phyloP scores from a whole-genome alignment of 2,797 vertebrate genomes.

The Adrianichthys oophorus region DNA sequence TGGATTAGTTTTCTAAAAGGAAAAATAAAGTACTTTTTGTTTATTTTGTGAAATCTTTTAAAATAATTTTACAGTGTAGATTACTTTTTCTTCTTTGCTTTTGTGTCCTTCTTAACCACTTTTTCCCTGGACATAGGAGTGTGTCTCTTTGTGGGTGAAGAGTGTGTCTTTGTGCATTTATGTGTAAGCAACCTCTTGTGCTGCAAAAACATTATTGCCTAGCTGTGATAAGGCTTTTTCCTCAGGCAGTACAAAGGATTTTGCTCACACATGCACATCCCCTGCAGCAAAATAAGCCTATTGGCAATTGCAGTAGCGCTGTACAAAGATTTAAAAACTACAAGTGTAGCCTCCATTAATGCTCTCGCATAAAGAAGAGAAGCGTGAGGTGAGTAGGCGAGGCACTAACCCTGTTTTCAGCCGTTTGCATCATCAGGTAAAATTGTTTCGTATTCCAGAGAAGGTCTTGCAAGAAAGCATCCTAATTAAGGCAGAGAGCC shows the following conservation, averaged over 20 bases:
- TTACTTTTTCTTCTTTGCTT: conserved; percentile 19
- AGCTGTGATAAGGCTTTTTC: conserved; percentile 63
- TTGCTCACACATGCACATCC: conserved; percentile 64
- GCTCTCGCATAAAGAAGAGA: conserved; percentile 40
- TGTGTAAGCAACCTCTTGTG: conserved; percentile 20
- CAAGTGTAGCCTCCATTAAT: conserved; percentile 50
- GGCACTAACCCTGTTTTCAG: conserved; percentile 58
- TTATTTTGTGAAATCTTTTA: no score
- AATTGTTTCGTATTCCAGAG: conserved; percentile 66
- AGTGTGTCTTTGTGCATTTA: conserved; percentile 11
- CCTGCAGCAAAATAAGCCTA: conserved; percentile 64
- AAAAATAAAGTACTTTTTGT: not conserved
- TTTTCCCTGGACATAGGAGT: conserved; percentile 45
- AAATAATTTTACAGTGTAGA: not conserved
- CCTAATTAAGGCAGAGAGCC: conserved; percentile 60
- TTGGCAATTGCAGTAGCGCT: conserved; percentile 46
- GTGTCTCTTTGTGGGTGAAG: conserved; percentile 23
- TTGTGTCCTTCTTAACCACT: conserved; percentile 29
- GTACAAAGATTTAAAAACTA: conserved; percentile 49
- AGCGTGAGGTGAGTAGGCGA: conserved; percentile 55
- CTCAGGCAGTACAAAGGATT: conserved; percentile 66
- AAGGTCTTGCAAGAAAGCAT: conserved; percentile 61
- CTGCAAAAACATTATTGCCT: conserved; percentile 51
- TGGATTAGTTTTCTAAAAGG: conserved; percentile 14
- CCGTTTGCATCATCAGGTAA: conserved; percentile 76